Conservation (phyloP, 37 sponge, comb jelly and placozoan species). For the Haliclona indistincta region DNA sequence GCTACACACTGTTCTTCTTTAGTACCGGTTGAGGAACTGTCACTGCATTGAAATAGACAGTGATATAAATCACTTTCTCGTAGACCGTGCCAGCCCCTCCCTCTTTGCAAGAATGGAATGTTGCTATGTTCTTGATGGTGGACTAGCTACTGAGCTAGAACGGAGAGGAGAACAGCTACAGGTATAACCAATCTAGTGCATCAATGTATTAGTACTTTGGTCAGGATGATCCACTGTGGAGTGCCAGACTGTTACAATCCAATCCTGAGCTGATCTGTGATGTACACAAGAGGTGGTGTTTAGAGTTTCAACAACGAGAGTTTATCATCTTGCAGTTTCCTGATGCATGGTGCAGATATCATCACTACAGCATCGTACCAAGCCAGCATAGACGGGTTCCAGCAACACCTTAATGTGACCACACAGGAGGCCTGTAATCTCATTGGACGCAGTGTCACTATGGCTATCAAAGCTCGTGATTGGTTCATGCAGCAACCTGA, state of each 20-base stretch:
- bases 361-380: conserved; percentile 82
- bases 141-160: conserved; percentile 80
- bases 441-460: conserved; percentile 60
- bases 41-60: too few relatives aligned
- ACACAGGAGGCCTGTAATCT: conserved; percentile 37
- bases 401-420: conserved; percentile 32
- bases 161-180: conserved; percentile 41
- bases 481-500: conserved; percentile 11
- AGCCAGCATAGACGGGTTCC: conserved; percentile 74
- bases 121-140: conserved; percentile 69
- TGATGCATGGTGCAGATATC: conserved; percentile 70
- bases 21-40: too few relatives aligned
- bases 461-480: conserved; percentile 73
- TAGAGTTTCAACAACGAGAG: too few relatives aligned
- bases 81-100: too few relatives aligned
- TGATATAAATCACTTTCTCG: too few relatives aligned
- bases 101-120: too few relatives aligned
- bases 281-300: conserved; percentile 48
- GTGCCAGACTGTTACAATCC: conserved; percentile 60
- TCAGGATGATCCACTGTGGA: conserved; percentile 84
- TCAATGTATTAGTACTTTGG: background rate
- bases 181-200: conserved; percentile 7
- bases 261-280: conserved; percentile 58
- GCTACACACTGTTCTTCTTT: too few relatives aligned
- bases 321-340: conserved; percentile 8